Conservation (phyloP, 2,888 invertebrate species). For the Torymus auratus region DNA sequence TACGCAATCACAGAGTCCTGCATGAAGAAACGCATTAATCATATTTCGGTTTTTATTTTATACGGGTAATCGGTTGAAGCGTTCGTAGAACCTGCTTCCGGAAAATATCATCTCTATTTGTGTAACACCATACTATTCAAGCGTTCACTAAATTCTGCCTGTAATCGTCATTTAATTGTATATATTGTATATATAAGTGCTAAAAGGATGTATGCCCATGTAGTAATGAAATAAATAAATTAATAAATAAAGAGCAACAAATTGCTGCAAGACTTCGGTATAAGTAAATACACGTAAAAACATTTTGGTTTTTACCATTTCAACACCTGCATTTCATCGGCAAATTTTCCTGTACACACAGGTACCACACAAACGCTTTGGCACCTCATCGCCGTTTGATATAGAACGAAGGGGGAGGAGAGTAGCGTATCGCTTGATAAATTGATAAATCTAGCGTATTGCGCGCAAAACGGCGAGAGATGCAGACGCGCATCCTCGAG, state of each 20-base stretch:
- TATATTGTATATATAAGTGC: no score
- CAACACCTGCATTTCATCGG: background rate
- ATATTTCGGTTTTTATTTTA: no score
- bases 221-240: background rate
- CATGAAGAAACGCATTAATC: no score
- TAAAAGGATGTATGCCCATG: background rate
- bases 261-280: background rate
- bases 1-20: no score
- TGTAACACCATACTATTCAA: no score
- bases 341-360: background rate
- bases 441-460: slow-evolving; percentile 64
- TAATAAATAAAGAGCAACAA: background rate
- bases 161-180: no score
- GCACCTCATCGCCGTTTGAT: background rate
- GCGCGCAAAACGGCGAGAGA: background rate
- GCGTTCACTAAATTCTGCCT: no score
- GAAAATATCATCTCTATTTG: no score
- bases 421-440: slow-evolving; percentile 49
- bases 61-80: no score
- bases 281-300: background rate
- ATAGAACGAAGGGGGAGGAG: background rate
- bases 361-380: background rate
- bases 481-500: background rate
- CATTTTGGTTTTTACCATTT: background rate
- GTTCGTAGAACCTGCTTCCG: no score